A percentile compares a stretch with the other conserved stretches of the same genome.
Conservation (phyloP, 2,888 invertebrate genomes). For the Drosophila mayaguana region DNA sequence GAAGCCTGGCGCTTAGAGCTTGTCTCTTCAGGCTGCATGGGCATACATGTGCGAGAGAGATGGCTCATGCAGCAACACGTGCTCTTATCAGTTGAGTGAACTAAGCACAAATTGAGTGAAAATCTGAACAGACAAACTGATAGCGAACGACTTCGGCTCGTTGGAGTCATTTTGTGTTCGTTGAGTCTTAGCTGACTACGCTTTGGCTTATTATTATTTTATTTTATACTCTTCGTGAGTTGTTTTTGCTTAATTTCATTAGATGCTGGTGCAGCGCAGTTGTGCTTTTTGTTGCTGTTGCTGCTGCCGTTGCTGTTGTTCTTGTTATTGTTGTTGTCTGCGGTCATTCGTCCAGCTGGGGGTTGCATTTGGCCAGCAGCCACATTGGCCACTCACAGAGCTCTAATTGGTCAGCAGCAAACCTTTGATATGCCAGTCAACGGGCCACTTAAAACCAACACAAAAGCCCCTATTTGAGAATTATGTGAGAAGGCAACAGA, state of each 20-base stretch:
- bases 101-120: conserved; percentile 32
- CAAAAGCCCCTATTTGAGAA: conserved; percentile 59
- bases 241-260: conserved; percentile 55
- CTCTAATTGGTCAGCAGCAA: conserved; percentile 72
- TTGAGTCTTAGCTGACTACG: not conserved
- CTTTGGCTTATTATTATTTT: conserved; percentile 22
- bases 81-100: conserved; percentile 76
- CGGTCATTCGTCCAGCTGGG: conserved; percentile 59
- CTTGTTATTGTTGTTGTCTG: conserved; percentile 27
- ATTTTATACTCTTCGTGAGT: conserved; percentile 27
- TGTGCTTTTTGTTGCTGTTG: conserved; percentile 12
- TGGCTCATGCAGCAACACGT: conserved; percentile 73
- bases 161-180: conserved; percentile 25
- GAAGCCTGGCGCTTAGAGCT: conserved; percentile 12
- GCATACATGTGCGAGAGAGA: conserved; percentile 55
- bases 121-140: conserved; percentile 33
- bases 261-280: conserved; percentile 65
- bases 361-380: conserved; percentile 59
- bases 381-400: conserved; percentile 46
- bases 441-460: conserved; percentile 57
- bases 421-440: conserved; percentile 41
- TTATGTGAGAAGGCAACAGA: conserved; percentile 1
- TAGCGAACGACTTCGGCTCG: conserved; percentile 38
- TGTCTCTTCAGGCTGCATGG: not conserved
- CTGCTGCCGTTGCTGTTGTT: conserved; percentile 17